Conservation (phyloP, 2,888 invertebrate species). For the Itoplectis maculator region DNA sequence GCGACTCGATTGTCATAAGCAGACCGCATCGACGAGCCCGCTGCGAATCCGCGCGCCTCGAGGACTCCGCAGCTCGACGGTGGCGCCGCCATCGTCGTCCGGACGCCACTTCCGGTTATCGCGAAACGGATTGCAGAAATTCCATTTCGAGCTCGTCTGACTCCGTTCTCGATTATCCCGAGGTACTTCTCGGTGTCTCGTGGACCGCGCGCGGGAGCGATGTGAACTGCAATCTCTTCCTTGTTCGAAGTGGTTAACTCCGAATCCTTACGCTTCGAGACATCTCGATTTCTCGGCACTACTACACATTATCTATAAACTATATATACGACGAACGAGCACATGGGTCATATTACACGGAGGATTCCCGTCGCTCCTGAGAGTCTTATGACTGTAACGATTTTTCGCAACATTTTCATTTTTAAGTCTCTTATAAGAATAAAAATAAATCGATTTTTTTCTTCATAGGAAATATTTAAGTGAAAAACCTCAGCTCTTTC, state of each 20-base stretch:
- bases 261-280: conserved; percentile 24
- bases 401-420: no score
- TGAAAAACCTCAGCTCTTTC: no score
- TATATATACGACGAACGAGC: not conserved
- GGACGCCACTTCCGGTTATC: conserved; percentile 63
- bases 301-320: not conserved
- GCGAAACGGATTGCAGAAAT: conserved; percentile 65
- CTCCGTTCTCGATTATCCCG: conserved; percentile 64
- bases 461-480: no score
- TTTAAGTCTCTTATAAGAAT: no score
- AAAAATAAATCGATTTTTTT: no score
- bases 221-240: conserved; percentile 45
- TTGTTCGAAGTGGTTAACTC: conserved; percentile 35
- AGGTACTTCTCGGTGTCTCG: conserved; percentile 62
- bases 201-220: conserved; percentile 36
- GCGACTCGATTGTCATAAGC: conserved; percentile 55
- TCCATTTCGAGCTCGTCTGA: conserved; percentile 65
- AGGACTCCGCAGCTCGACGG: conserved; percentile 17
- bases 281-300: conserved; percentile 27
- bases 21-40: conserved; percentile 33
- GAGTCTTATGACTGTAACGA: no score
- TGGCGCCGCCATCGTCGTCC: conserved; percentile 28
- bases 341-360: not conserved
- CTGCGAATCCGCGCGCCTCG: conserved; percentile 40
- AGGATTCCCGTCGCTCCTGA: no score